Conservation (phyloP, 2,888 invertebrate genomes). For the Auanema sp. region DNA sequence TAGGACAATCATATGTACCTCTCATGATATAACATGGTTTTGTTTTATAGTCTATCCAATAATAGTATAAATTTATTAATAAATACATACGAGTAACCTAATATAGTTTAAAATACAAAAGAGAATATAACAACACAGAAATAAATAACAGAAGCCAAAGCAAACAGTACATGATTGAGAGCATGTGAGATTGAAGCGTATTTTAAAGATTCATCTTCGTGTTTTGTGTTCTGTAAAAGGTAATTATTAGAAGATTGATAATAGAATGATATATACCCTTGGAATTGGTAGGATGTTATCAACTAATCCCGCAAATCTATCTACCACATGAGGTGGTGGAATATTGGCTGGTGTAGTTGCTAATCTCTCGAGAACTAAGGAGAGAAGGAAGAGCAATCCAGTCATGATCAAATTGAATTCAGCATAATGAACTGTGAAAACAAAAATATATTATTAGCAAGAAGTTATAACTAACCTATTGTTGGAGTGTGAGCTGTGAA, state of each 20-base stretch:
- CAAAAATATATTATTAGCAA: not conserved
- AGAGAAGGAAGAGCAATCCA: slow-evolving; percentile 52
- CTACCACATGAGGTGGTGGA: slow-evolving; percentile 58
- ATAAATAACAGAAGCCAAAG: slow-evolving; percentile 50
- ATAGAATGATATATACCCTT: slow-evolving; percentile 24
- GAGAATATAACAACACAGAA: slow-evolving; percentile 50
- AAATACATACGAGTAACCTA: too few species aligned
- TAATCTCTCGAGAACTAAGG: slow-evolving; percentile 52
- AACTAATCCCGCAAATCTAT: slow-evolving; percentile 43
- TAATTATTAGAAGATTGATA: slow-evolving; percentile 3
- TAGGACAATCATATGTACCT: too few species aligned
- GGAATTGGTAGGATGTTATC: slow-evolving; percentile 57
- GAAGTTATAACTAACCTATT: slow-evolving; percentile 49
- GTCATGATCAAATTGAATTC: slow-evolving; percentile 62
- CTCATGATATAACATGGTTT: too few species aligned
- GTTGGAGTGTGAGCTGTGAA: slow-evolving; percentile 61
- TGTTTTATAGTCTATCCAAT: too few species aligned
- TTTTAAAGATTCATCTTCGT: slow-evolving; percentile 41
- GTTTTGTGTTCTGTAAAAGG: slow-evolving; percentile 35
- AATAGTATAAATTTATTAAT: too few species aligned
- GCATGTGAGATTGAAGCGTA: slow-evolving; percentile 47
- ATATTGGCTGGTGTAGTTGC: slow-evolving; percentile 51
- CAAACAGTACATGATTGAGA: slow-evolving; percentile 57
- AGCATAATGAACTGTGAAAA: slow-evolving; percentile 61
- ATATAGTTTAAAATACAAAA: slow-evolving; percentile 44